These are phyloP conservation scores for Danaus plexippus DNA, from an alignment of 1,140 invertebrate genomes.

Conservation along the genomic window DNA sequence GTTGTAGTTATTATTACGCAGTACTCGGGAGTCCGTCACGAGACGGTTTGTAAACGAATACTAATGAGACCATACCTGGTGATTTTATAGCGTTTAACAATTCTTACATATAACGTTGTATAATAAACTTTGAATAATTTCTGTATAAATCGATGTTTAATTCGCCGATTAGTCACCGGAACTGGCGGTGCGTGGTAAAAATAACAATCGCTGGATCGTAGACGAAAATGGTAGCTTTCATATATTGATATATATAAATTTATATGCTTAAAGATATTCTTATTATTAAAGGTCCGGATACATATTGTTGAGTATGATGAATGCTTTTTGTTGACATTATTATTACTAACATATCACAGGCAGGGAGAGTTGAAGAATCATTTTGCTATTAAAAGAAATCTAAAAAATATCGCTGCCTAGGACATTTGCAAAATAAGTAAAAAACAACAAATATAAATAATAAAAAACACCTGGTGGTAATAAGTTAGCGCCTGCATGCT, in stretches of 20 bases:
- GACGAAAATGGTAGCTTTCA: not conserved
- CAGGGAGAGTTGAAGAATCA: too few relatives aligned
- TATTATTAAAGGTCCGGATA: too few relatives aligned
- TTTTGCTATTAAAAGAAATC: too few relatives aligned
- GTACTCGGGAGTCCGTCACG: conserved; percentile 29
- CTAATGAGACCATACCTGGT: conserved; percentile 23
- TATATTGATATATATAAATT: too few relatives aligned
- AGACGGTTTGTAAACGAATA: conserved; percentile 29
- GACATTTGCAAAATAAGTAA: too few relatives aligned
- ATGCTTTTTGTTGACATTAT: too few relatives aligned
- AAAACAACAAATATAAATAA: not conserved
- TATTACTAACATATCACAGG: too few relatives aligned
- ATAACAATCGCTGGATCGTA: not conserved
- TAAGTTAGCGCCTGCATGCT: conserved; percentile 19
- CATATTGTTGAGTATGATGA: too few relatives aligned
- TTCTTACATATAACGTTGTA: too few relatives aligned
- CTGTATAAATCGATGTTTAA: conserved; percentile 16
- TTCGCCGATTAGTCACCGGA: conserved; percentile 17
- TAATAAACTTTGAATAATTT: conserved; percentile 14
- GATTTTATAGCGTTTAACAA: conserved; percentile 16
- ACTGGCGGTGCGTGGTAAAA: conserved; percentile 10
- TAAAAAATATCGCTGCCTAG: too few relatives aligned
- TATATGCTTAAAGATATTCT: too few relatives aligned
- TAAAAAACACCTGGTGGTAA: conserved; percentile 7
- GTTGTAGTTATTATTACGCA: conserved; percentile 36